A percentile compares a stretch with the other conserved stretches of the same genome.
phyloP scores from a whole-genome alignment of 1,140 invertebrate species.

The Samia ricini region DNA sequence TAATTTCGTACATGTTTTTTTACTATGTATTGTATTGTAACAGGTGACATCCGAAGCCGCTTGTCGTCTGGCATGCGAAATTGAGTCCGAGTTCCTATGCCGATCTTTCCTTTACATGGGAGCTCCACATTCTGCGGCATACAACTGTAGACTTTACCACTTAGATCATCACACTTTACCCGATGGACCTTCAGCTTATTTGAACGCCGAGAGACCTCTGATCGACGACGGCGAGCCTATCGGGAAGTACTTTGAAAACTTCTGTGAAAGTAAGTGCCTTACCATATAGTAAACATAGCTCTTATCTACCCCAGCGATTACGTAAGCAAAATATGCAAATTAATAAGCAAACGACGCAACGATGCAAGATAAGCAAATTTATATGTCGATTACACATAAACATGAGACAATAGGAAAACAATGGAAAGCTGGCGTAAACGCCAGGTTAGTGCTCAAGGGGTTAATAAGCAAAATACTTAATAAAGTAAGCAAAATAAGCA shows the following conservation, averaged over 20 bases:
- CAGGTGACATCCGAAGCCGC: constrained; percentile 88
- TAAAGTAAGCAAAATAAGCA: no score
- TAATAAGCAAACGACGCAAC: no score
- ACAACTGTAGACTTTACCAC: constrained; percentile 95
- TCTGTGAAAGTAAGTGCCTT: constrained; percentile 85
- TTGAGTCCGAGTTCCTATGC: constrained; percentile 95
- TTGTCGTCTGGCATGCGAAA: constrained; percentile 92
- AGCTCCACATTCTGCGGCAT: constrained; percentile 84
- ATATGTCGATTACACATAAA: no score
- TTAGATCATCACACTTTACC: constrained; percentile 94
- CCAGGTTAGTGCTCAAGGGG: no score
- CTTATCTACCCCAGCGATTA: no score
- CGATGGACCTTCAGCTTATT: constrained; percentile 93
- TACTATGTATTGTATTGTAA: constrained; percentile 14
- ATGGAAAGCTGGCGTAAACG: no score
- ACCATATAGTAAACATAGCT: no score
- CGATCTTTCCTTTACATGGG: constrained; percentile 92
- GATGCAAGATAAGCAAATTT: no score
- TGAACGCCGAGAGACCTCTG: constrained; percentile 91
- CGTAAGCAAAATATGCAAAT: no score
- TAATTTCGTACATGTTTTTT: background rate
- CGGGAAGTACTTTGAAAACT: constrained; percentile 93
- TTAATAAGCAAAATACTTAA: no score
- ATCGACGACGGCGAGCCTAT: constrained; percentile 94
- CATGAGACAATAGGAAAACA: no score